Base-by-base conservation (phyloP, 35 echinoderm and acorn worm genomes). In the Strongylocentrotus purpuratus region DNA sequence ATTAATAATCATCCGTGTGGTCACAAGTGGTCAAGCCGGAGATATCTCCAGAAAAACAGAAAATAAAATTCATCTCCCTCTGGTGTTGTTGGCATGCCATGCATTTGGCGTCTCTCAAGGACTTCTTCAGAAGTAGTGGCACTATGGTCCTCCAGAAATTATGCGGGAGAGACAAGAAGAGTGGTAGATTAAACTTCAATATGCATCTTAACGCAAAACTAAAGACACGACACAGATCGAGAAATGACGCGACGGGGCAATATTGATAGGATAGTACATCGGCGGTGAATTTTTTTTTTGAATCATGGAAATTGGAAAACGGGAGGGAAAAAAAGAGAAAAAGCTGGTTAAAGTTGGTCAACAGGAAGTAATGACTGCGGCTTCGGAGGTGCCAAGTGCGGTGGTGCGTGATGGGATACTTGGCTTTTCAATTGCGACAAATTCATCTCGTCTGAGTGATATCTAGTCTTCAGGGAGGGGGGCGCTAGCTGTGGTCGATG, bases 381-480 rank as follows among this genome's bases (percentile, higher is more conserved):
- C 32, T n/a, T 45, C 33, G 1, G 87, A 89, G 87, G 87, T 89
- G 87, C 87, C 87, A 89, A 89, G 31, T 41, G 87, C 33, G 33
- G 33, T 89, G 3, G 33, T 46, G 87, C 87, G 87, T 89, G 87
- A 89, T 89, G 33, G 87, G 87, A 89, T 45, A 89, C 33, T 89
- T 89, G 87, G 87, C 87, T 89, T 89, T 89, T 89, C 87, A 89
- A 89, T 89, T 45, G 87, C 87, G 87, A 89, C 45, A 89, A 89
- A 89, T 46, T 78, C 65, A 78, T 78, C 65, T 78, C 65, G 65
- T 78, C 65, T 78, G 65, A 78, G 65, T 78, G 65, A 78, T 78
- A 78, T 78, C 22, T 22, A 5, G 2, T 78, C 65, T 78, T 78
- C 7, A 78, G 65, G 65, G 65, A n/a, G 65, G 65, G 61, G 52